Conservation (phyloP, 2,888 invertebrate species). For the Athalia rosae region DNA sequence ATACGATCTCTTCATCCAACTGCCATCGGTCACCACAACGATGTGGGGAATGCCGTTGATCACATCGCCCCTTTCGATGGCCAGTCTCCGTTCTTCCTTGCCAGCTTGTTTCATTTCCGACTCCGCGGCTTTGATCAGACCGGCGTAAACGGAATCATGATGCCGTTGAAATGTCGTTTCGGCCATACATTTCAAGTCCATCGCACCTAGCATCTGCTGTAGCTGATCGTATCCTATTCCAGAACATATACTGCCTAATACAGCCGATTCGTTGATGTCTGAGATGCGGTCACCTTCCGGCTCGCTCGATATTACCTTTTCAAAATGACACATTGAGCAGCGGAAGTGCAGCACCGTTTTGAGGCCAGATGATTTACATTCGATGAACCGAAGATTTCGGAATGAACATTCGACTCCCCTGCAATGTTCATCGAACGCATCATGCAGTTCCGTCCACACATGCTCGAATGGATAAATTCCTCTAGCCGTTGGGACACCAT, state of each 20-base stretch:
- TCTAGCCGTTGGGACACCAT: not conserved
- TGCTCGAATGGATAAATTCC: not conserved
- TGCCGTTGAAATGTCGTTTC: not conserved
- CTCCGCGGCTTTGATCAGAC: conserved; percentile 14
- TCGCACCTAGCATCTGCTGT: not conserved
- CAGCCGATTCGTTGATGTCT: not conserved
- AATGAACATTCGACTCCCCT: not conserved
- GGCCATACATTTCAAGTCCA: conserved; percentile 20
- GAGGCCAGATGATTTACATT: not conserved
- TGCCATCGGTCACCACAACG: conserved; percentile 50
- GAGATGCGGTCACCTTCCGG: not conserved
- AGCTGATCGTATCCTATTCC: conserved; percentile 5
- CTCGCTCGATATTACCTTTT: not conserved
- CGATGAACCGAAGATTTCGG: not conserved
- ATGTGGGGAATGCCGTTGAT: conserved; percentile 50
- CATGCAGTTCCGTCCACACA: conserved; percentile 12
- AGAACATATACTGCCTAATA: conserved; percentile 2
- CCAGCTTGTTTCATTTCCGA: conserved; percentile 39
- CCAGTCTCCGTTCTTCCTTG: conserved; percentile 42
- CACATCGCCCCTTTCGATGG: conserved; percentile 49
- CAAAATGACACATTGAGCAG: not conserved
- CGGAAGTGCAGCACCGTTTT: not conserved
- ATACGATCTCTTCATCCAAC: conserved; percentile 55
- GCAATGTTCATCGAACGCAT: not conserved
- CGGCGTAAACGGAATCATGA: not conserved